Conservation (phyloP, 2,797 vertebrate species). For the Halcyon leucocephala region DNA sequence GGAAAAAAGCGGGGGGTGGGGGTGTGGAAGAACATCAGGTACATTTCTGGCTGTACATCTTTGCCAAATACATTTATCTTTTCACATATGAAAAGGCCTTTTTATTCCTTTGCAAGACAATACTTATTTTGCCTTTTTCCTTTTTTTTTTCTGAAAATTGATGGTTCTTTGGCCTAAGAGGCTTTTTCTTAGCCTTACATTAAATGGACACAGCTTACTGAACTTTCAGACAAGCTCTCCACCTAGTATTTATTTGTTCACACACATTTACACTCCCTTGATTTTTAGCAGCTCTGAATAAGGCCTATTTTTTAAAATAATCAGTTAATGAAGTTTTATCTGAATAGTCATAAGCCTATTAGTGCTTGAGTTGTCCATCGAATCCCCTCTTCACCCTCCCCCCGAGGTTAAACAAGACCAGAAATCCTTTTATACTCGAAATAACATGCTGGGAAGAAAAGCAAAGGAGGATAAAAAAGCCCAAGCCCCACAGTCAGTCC, state of each 20-base stretch:
- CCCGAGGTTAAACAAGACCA: slow-evolving; percentile 54
- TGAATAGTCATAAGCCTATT: slow-evolving; percentile 54
- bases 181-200: slow-evolving; percentile 9
- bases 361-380: not conserved
- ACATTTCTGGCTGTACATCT: not conserved
- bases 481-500: not conserved
- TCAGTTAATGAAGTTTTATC: slow-evolving; percentile 55
- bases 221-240: slow-evolving; percentile 34
- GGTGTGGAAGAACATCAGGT: not conserved
- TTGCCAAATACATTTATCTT: not conserved
- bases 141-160: not conserved
- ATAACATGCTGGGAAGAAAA: slow-evolving; percentile 16
- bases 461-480: slow-evolving; percentile 49
- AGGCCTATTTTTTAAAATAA: slow-evolving; percentile 38
- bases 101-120: not conserved
- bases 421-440: slow-evolving; percentile 49
- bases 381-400: not conserved
- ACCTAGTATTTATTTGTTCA: slow-evolving; percentile 37
- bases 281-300: slow-evolving; percentile 36
- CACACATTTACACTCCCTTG: slow-evolving; percentile 8
- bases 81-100: not conserved
- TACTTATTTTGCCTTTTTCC: not conserved
- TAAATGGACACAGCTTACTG: not conserved
- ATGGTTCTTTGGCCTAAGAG: not conserved
- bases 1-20: not conserved